Conservation (phyloP, 2,888 invertebrate species). For the Rhingia campestris region DNA sequence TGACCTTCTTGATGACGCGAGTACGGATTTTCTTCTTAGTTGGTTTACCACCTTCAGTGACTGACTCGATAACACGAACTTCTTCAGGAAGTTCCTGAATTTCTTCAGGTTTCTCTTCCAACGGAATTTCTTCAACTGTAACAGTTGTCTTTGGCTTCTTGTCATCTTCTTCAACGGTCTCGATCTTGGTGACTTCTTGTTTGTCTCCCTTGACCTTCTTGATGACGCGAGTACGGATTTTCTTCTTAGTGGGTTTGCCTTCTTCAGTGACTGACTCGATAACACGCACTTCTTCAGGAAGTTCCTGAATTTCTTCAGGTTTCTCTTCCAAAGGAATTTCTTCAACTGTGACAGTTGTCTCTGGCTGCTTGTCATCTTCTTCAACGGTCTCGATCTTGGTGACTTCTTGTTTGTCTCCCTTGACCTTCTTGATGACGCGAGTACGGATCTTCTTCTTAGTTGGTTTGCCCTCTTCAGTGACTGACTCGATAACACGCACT, state of each 20-base stretch:
- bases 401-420: slow-evolving; percentile 44
- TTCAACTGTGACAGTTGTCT: slow-evolving; percentile 15
- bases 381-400: slow-evolving; percentile 42
- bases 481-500: slow-evolving; percentile 32
- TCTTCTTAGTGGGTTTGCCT: slow-evolving; percentile 50
- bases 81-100: slow-evolving; percentile 74
- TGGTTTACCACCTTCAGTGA: slow-evolving; percentile 73
- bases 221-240: slow-evolving; percentile 32
- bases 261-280: slow-evolving; percentile 40
- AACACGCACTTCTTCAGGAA: slow-evolving; percentile 44
- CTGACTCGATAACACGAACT: slow-evolving; percentile 34
- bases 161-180: slow-evolving; percentile 37
- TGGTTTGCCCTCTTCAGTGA: slow-evolving; percentile 48
- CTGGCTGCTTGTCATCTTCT: slow-evolving; percentile 35
- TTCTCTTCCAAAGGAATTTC: slow-evolving; percentile 33
- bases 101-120: slow-evolving; percentile 52
- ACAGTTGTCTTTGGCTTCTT: slow-evolving; percentile 33
- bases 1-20: slow-evolving; percentile 79
- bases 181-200: slow-evolving; percentile 41
- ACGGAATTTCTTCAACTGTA: slow-evolving; percentile 16
- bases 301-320: slow-evolving; percentile 23
- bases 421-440: slow-evolving; percentile 24
- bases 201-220: slow-evolving; percentile 41
- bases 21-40: slow-evolving; percentile 79
- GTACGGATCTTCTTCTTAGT: slow-evolving; percentile 43